These are phyloP conservation scores for Mythimna impura DNA, from an alignment of 2,888 invertebrate species.

Conservation along the genomic window DNA sequence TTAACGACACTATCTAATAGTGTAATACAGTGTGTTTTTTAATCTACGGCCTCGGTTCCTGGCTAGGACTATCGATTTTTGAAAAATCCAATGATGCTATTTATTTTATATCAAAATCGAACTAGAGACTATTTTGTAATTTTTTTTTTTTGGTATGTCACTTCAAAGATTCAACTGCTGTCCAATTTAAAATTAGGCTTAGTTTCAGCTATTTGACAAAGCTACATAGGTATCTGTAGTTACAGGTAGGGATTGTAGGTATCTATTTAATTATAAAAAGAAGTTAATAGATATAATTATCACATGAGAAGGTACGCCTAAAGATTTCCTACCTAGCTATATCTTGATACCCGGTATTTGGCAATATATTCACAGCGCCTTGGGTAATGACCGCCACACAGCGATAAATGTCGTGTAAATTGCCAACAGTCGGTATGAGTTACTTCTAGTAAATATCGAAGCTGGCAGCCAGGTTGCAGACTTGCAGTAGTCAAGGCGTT, in stretches of 20 bases:
- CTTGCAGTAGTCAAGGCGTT: slow-evolving; percentile 23
- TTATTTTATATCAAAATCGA: no score
- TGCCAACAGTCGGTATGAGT: slow-evolving; percentile 41
- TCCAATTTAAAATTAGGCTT: neutral
- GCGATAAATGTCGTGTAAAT: slow-evolving; percentile 43
- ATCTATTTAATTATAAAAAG: no score
- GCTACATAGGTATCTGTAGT: no score
- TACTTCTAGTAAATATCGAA: slow-evolving; percentile 32
- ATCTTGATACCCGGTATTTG: slow-evolving; percentile 31
- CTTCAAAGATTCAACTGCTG: no score
- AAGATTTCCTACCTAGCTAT: neutral
- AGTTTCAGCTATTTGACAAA: neutral
- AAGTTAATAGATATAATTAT: neutral
- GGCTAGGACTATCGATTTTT: no score
- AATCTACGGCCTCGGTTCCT: no score
- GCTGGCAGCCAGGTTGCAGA: slow-evolving; percentile 15
- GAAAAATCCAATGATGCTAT: no score
- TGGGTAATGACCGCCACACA: slow-evolving; percentile 43
- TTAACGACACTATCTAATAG: no score
- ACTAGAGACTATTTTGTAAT: no score
- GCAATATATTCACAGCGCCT: slow-evolving; percentile 50
- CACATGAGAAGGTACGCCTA: neutral
- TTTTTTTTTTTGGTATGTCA: no score
- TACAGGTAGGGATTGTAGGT: neutral
- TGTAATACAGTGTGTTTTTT: no score